phyloP scores from a whole-genome alignment of 2,113 vertebrate genomes.

The Gallinago jamesoni region DNA sequence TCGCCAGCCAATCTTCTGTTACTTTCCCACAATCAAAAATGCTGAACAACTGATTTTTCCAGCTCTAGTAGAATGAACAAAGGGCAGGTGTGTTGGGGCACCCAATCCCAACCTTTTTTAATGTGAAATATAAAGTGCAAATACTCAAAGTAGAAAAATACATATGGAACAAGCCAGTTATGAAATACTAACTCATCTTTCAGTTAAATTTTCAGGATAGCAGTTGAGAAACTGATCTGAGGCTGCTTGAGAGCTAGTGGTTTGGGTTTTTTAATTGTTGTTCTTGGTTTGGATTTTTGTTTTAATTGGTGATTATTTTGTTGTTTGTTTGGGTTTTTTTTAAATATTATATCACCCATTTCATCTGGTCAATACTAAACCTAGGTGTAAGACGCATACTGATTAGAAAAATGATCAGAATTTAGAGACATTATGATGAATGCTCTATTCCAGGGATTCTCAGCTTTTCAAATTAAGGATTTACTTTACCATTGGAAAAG shows the following conservation, averaged over 20 bases:
- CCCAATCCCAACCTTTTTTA: neutral
- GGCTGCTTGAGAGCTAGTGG: neutral
- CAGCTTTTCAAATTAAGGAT: neutral
- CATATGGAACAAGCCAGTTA: neutral
- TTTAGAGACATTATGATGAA: neutral
- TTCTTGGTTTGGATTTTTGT: neutral
- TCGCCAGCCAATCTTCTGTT: neutral
- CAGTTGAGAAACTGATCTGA: neutral
- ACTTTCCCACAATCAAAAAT: neutral
- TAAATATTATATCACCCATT: neutral
- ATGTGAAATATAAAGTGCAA: neutral
- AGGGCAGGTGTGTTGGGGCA: neutral
- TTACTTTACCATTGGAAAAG: neutral
- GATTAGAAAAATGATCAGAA: neutral
- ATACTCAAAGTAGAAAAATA: neutral
- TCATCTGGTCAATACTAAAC: neutral
- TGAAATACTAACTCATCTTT: neutral
- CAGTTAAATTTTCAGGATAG: neutral
- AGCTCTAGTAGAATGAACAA: neutral
- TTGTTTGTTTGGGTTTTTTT: neutral
- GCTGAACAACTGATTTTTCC: neutral
- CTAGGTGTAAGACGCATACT: neutral
- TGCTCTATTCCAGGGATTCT: neutral
- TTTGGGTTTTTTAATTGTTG: neutral
- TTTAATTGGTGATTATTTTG: too few species aligned